Evolutionary conservation across 1,140 invertebrate species (phyloP), one percentile per base, ranked within the genome.

Genomic region (Aphelenchoides fujianensis): DNA sequence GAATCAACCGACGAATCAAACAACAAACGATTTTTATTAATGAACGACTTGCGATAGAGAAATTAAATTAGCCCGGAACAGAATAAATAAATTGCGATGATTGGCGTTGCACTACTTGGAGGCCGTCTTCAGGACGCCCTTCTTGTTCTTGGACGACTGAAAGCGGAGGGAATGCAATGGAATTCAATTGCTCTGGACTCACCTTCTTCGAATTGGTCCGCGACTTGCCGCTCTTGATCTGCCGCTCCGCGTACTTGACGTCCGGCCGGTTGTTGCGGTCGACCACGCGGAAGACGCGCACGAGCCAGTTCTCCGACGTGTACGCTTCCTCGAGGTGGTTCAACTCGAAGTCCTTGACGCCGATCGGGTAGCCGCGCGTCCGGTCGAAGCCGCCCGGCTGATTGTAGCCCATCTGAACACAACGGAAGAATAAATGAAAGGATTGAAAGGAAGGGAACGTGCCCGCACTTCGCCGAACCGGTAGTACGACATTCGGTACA

Each of bases 401-500:
- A 73, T 92, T 88, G 77, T 89, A 90, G 82, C 91, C 90, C 57
- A 90, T 80, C 89, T 89, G 79, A n/a, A n/a, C n/a, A n/a, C n/a
- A n/a, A n/a, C 31, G 82, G 79, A 71, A 41, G 27, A n/a, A n/a
- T 7, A 54, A 2, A 68, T 23, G 54, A 52, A 9, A 35, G 35
- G n/a, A n/a, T n/a, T 59, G 19, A 77, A 41, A n/a, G 31, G n/a
- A 9, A 9, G 61, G 19, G n/a, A 32, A 75, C 77, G 75, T 79
- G 92, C 89, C 86, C 91, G 91, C 54, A 95, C 85, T 82, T 95
- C 92, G 2, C 93, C 94, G 88, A 94, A 98, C 83, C 94, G 88
- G 87, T 96, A 98, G 86, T 98, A 98, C 80, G 93, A 94, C 77
- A 98, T 86, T 88, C 97, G 98, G 86, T 98, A 98, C 96, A 98